Base-by-base conservation (phyloP, 2,888 invertebrate genomes). In the Ochropleura leucogaster region DNA sequence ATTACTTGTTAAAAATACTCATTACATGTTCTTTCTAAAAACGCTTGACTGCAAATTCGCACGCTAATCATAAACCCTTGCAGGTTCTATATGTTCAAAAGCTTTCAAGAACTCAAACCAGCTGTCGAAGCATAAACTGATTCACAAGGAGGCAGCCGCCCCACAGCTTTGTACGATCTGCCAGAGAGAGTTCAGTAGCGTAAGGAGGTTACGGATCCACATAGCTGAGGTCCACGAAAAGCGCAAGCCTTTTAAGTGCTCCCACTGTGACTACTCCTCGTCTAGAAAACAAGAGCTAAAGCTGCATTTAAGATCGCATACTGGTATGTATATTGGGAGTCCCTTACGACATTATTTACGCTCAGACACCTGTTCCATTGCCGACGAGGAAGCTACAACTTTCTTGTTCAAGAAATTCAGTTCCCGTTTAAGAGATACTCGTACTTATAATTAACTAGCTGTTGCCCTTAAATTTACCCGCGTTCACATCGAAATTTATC, bases 91-190 rank as follows among this genome's bases (percentile, higher is more conserved):
- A 72, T 99, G 99, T 91, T 97, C 97, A 44, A 98, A 98, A 92
- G 97, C 96, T 0, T 99, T 98, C 92, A 98, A 98, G 92, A 98
- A 98, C 87, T 96, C 97, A 10, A 98, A 98, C 90, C 98, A 98
- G 90, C 94, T 98, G 71, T 97, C 98, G 59, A 98, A 98, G 89
- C 99, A 99, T 93, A 97, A 97, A 77, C 92, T 97, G 12, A 96
- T 97, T 42, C 98, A 98, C 91, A 97, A 97, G 65, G 88, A 90
- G 44, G 89, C 87, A 55, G 90, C 92, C 0, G 79, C 82, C 0
- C 86, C 91, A 3, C 82, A 89, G 0, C 89, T 91, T 44, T 98
- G 98, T 89, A 94, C 97, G 1, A 93, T 97, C 20, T 98, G 98
- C 91, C 95, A 96, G 40, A 94, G 97, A 42, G 94, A 94, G 75